Evolutionary conservation across 2,113 vertebrate genomes (phyloP).

Genomic region (Ciconia boyciana): DNA sequence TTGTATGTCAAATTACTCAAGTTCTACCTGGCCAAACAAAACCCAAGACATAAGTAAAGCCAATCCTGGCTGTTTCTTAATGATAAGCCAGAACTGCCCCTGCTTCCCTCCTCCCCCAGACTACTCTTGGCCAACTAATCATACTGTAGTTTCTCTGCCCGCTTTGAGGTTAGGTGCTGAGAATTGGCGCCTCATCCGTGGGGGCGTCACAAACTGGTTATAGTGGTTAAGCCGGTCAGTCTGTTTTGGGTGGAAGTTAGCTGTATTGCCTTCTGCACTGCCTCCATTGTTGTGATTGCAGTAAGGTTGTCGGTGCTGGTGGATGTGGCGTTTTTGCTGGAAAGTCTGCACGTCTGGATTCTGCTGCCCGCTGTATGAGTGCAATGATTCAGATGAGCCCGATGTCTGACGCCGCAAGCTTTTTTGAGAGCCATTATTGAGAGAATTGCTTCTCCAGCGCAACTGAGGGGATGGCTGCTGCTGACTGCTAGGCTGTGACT

Average conservation of each 20-base stretch:
- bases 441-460: conserved; percentile 92
- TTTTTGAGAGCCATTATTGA: conserved; percentile 80
- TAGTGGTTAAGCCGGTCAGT: conserved; percentile 72
- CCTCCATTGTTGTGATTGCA: conserved; percentile 59
- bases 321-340: conserved; percentile 79
- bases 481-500: conserved; percentile 12
- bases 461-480: conserved; percentile 62
- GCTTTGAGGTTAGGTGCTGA: conserved; percentile 95
- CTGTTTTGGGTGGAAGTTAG: conserved; percentile 65
- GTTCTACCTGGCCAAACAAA: background rate
- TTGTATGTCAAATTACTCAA: background rate
- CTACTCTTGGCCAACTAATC: conserved; percentile 56
- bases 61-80: background rate
- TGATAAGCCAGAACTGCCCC: background rate
- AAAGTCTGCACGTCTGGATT: conserved; percentile 66
- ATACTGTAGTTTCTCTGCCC: conserved; percentile 91
- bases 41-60: background rate
- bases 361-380: conserved; percentile 66
- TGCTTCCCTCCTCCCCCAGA: background rate
- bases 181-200: conserved; percentile 92
- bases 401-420: conserved; percentile 58
- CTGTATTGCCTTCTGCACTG: conserved; percentile 7
- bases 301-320: conserved; percentile 75
- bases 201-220: conserved; percentile 83
- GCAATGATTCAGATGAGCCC: conserved; percentile 75